phyloP scores from a whole-genome alignment of 1,140 invertebrate genomes.

The Oppia nitens region DNA sequence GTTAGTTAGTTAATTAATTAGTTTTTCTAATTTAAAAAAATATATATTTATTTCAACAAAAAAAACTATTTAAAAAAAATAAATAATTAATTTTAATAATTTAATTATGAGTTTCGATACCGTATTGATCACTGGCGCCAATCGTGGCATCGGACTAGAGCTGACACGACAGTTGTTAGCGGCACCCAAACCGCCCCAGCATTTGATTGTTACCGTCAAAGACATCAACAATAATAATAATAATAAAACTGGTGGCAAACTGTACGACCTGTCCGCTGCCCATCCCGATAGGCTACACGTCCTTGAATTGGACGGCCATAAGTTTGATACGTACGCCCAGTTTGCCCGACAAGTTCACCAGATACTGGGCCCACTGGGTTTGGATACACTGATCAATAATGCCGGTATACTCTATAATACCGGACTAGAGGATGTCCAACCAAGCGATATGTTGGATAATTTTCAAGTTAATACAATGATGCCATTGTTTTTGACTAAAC shows the following conservation, averaged over 20 bases:
- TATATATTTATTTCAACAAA: too few relatives aligned
- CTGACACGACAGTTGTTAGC: slow-evolving; percentile 47
- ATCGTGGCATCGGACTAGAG: slow-evolving; percentile 67
- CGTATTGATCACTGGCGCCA: slow-evolving; percentile 68
- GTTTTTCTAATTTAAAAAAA: too few relatives aligned
- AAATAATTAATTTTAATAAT: too few relatives aligned
- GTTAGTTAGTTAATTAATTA: too few relatives aligned
- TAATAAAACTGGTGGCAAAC: too few relatives aligned
- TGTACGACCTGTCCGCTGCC: not conserved
- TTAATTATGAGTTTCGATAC: not conserved
- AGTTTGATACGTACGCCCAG: slow-evolving; percentile 17
- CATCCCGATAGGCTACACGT: slow-evolving; percentile 2
- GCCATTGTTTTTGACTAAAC: slow-evolving; percentile 62
- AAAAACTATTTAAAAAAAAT: too few relatives aligned
- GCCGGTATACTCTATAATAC: slow-evolving; percentile 58
- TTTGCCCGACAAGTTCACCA: slow-evolving; percentile 16
- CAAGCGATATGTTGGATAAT: slow-evolving; percentile 48
- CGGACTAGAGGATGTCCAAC: slow-evolving; percentile 46
- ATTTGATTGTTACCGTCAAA: slow-evolving; percentile 55
- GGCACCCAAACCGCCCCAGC: slow-evolving; percentile 34
- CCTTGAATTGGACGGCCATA: slow-evolving; percentile 15
- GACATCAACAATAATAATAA: too few relatives aligned
- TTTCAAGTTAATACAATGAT: slow-evolving; percentile 56
- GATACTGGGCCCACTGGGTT: slow-evolving; percentile 42
- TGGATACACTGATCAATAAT: slow-evolving; percentile 73